Evolutionary conservation across 2,797 vertebrate genomes (phyloP).

Genomic region (Thaleichthys pacificus): DNA sequence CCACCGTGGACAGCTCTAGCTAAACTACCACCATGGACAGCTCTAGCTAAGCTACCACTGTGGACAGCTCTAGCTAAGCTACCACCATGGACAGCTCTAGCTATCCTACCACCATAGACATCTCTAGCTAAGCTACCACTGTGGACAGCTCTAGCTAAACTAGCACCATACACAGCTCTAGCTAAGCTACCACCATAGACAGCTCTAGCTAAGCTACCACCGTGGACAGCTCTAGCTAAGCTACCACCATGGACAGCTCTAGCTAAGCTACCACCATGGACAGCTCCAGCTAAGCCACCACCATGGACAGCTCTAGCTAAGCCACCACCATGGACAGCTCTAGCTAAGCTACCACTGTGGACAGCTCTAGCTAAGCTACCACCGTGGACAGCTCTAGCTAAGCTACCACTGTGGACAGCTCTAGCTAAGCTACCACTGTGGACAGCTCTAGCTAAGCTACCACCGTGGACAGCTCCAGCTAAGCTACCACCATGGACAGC

Average conservation of each 20-base stretch:
- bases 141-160: neutral
- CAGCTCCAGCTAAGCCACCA: neutral
- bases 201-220: neutral
- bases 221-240: neutral
- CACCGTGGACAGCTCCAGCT: too few relatives aligned
- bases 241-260: conserved; percentile 21
- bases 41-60: conserved; percentile 24
- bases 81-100: neutral
- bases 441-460: too few relatives aligned
- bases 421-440: too few relatives aligned
- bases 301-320: neutral
- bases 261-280: conserved; percentile 25
- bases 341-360: neutral
- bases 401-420: too few relatives aligned
- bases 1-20: neutral
- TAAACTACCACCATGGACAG: conserved; percentile 20
- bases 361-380: conserved; percentile 9
- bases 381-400: neutral
- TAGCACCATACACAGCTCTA: neutral
- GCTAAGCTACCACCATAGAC: conserved; percentile 13
- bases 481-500: conserved; percentile 25
- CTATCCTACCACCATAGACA: neutral
- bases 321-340: conserved; percentile 15
- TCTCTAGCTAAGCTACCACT: conserved; percentile 20
- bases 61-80: neutral